These are phyloP conservation scores for Andrena praecox DNA, from an alignment of 2,888 invertebrate species.

Conservation along the genomic window DNA sequence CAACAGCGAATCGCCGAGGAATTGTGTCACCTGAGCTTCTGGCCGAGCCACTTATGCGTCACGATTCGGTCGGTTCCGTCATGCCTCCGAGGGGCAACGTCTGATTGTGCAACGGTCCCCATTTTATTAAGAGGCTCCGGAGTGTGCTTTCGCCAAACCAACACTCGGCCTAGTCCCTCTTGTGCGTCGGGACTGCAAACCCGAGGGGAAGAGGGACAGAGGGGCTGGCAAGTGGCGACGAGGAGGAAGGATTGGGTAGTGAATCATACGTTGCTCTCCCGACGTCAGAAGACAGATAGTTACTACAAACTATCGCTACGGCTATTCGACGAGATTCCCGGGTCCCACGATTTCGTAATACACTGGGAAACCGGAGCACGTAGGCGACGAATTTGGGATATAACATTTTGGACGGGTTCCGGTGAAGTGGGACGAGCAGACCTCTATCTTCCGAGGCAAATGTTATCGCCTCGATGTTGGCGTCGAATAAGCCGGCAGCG, in stretches of 20 bases:
- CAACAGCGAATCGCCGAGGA: conserved; percentile 42
- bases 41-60: conserved; percentile 61
- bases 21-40: conserved; percentile 66
- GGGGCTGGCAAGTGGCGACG: conserved; percentile 40
- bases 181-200: conserved; percentile 32
- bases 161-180: conserved; percentile 52
- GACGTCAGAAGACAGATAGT: conserved; percentile 44
- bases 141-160: conserved; percentile 72
- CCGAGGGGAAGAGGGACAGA: conserved; percentile 12
- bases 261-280: conserved; percentile 59
- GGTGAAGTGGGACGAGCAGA: no score
- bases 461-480: neutral
- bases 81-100: conserved; percentile 71
- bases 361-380: neutral
- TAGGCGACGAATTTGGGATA: neutral
- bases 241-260: conserved; percentile 58
- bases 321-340: conserved; percentile 18
- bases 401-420: neutral
- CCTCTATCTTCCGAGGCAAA: neutral
- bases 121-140: conserved; percentile 57
- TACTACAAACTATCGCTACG: conserved; percentile 18
- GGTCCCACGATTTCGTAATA: conserved; percentile 33
- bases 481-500: conserved; percentile 1
- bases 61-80: conserved; percentile 69
- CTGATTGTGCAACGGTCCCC: conserved; percentile 75